These are phyloP conservation scores for Brienomyrus brachyistius DNA, from an alignment of 2,113 vertebrate species.

Conservation along the genomic window DNA sequence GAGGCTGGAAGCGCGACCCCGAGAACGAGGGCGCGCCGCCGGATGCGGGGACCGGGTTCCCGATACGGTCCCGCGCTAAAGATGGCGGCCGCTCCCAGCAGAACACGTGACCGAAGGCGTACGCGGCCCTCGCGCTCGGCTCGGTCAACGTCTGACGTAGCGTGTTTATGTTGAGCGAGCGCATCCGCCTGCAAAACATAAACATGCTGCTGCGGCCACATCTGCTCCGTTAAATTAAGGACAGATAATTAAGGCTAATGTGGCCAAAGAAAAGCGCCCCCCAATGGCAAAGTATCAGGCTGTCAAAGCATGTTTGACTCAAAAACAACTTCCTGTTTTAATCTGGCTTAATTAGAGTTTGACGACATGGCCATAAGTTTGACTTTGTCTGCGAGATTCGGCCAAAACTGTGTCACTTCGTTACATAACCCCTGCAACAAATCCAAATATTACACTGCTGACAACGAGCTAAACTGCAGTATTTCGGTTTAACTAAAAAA, in stretches of 20 bases:
- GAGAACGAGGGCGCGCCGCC: neutral
- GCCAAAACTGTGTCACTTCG: neutral
- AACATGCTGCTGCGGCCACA: neutral
- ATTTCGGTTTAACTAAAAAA: neutral
- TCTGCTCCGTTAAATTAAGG: neutral
- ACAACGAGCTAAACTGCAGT: neutral
- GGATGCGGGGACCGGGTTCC: neutral
- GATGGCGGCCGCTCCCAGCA: neutral
- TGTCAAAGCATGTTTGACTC: neutral
- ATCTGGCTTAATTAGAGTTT: neutral
- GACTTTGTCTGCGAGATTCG: neutral
- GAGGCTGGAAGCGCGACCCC: neutral
- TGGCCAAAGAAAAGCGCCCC: neutral
- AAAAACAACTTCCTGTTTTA: neutral
- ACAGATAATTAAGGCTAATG: neutral
- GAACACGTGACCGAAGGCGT: neutral
- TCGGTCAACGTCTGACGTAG: neutral
- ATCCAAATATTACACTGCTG: neutral
- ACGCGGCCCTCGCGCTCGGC: neutral
- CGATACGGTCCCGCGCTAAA: neutral
- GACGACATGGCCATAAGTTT: neutral
- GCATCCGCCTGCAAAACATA: conserved; percentile 2
- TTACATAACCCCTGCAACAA: neutral
- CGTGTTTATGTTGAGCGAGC: neutral
- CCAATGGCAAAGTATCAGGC: neutral